Percentiles rank a stretch among this genome's conserved stretches.
Conservation (phyloP, 1,140 invertebrate species). For the Ostrea denselamellosa region DNA sequence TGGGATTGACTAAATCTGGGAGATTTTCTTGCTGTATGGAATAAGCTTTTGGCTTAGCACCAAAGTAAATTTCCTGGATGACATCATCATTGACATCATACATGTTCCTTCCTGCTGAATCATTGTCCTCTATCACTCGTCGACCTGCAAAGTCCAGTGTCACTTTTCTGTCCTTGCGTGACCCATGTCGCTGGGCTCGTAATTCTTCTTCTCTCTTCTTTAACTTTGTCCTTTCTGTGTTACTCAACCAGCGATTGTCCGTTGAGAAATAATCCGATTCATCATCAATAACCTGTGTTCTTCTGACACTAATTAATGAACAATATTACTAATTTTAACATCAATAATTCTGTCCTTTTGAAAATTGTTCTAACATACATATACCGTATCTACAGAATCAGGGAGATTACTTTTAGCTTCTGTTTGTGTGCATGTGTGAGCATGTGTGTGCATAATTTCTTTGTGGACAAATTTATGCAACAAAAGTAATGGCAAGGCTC, state of each 20-base stretch:
- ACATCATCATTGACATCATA: slow-evolving; percentile 77
- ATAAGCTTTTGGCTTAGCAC: slow-evolving; percentile 57
- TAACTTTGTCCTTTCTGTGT: slow-evolving; percentile 85
- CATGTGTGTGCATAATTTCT: no score
- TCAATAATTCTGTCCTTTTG: no score
- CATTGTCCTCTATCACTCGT: slow-evolving; percentile 79
- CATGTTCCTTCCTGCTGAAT: slow-evolving; percentile 68
- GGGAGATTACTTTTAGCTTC: no score
- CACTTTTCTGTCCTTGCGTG: slow-evolving; percentile 83
- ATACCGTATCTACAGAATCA: no score
- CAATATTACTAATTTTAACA: not conserved
- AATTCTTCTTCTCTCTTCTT: slow-evolving; percentile 86
- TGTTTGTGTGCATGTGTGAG: no score
- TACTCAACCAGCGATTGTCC: slow-evolving; percentile 88
- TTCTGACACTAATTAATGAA: slow-evolving; percentile 83
- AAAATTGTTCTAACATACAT: no score
- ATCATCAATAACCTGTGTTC: slow-evolving; percentile 96
- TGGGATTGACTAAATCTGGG: slow-evolving; percentile 58
- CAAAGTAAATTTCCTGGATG: slow-evolving; percentile 76
- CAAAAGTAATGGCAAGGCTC: no score
- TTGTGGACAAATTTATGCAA: no score
- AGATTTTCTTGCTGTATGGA: slow-evolving; percentile 14
- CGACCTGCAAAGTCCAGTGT: slow-evolving; percentile 91
- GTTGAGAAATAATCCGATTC: slow-evolving; percentile 95
- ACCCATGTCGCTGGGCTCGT: slow-evolving; percentile 85